phyloP scores from a whole-genome alignment of 2,888 invertebrate genomes.

The Piscicola geometra region DNA sequence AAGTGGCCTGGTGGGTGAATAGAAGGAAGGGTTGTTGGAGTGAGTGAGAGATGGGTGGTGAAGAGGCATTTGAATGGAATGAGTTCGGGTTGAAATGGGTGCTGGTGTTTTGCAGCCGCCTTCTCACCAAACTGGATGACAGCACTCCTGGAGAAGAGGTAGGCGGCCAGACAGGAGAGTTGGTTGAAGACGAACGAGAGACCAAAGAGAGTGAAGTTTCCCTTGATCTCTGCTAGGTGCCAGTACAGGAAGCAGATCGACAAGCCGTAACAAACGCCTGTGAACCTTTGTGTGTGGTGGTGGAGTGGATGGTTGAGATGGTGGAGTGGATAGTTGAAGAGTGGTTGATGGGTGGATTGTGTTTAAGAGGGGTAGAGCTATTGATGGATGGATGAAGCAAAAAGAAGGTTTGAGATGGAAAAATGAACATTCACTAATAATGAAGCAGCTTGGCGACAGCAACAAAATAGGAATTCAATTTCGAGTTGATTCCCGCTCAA shows the following conservation, averaged over 20 bases:
- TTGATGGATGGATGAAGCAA: too few species aligned
- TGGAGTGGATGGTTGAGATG: too few species aligned
- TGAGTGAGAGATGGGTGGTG: not conserved
- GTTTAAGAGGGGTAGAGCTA: too few species aligned
- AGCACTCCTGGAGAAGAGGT: slow-evolving; percentile 33
- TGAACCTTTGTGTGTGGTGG: not conserved
- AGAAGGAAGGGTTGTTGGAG: not conserved
- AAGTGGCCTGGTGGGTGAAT: slow-evolving; percentile 50
- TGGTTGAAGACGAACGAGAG: slow-evolving; percentile 29
- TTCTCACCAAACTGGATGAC: slow-evolving; percentile 32
- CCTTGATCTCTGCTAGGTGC: slow-evolving; percentile 30
- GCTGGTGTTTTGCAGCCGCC: not conserved
- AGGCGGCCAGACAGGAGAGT: slow-evolving; percentile 30
- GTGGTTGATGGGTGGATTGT: too few species aligned
- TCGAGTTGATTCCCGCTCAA: too few species aligned
- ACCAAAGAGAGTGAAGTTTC: slow-evolving; percentile 31
- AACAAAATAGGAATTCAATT: too few species aligned
- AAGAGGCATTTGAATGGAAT: not conserved
- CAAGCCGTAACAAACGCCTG: slow-evolving; percentile 17
- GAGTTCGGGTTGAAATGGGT: not conserved
- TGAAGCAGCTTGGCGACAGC: too few species aligned
- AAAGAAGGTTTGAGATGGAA: too few species aligned
- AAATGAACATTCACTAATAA: too few species aligned
- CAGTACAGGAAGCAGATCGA: slow-evolving; percentile 27
- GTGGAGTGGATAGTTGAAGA: too few species aligned